Conservation (phyloP, 2,888 invertebrate genomes). For the Drosophila leonis region DNA sequence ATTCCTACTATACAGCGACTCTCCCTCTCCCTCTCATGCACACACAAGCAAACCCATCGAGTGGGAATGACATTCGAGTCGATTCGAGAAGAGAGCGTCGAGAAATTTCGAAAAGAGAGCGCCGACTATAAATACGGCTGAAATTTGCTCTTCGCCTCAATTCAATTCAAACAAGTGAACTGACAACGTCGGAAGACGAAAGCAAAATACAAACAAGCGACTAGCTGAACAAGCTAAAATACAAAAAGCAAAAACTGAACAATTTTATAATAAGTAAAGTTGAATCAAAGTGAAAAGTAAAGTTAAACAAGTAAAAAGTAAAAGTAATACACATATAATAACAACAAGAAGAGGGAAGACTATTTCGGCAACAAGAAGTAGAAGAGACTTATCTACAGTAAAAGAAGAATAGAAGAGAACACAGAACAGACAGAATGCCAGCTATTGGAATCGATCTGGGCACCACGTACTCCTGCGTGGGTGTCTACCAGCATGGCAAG, state of each 20-base stretch:
- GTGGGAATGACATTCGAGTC: slow-evolving; percentile 18
- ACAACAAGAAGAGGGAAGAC: background rate
- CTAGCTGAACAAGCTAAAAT: too few species aligned
- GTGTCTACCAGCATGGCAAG: slow-evolving; percentile 92
- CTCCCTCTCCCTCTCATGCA: slow-evolving; percentile 10
- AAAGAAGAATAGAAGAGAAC: background rate
- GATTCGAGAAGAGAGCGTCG: slow-evolving; percentile 47
- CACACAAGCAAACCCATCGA: slow-evolving; percentile 4
- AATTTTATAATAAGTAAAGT: too few species aligned
- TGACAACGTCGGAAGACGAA: too few species aligned
- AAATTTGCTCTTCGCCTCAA: too few species aligned
- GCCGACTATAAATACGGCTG: slow-evolving; percentile 61
- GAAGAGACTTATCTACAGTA: too few species aligned
- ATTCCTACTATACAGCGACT: background rate
- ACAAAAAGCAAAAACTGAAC: too few species aligned
- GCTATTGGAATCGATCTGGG: slow-evolving; percentile 87
- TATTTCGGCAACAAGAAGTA: background rate
- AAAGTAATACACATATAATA: background rate
- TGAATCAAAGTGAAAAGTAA: too few species aligned
- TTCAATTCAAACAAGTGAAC: too few species aligned
- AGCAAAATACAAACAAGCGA: too few species aligned
- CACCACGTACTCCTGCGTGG: slow-evolving; percentile 91
- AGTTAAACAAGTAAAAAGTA: background rate
- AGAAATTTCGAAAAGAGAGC: slow-evolving; percentile 58
- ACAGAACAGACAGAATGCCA: slow-evolving; percentile 83